These are phyloP conservation scores for Bombyx huttoni DNA, from an alignment of 2,888 invertebrate species.

Conservation along the genomic window DNA sequence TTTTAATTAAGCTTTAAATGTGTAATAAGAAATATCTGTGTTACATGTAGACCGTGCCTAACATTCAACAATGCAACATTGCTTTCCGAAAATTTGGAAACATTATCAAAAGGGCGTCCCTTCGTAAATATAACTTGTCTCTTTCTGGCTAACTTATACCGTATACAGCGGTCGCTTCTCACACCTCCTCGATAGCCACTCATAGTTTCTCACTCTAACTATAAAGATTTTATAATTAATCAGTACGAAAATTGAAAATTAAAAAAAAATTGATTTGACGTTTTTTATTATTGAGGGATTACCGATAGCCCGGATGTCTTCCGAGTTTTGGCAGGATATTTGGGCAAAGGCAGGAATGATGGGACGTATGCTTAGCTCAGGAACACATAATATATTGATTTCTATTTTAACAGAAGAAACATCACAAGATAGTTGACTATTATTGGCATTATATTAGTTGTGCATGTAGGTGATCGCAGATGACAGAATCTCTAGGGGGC, in stretches of 20 bases:
- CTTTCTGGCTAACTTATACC: slow-evolving; percentile 16
- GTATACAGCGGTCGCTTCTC: slow-evolving; percentile 12
- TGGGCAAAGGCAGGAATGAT: no score
- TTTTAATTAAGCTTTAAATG: neutral
- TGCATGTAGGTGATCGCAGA: no score
- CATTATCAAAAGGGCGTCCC: slow-evolving; percentile 65
- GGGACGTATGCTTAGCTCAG: no score
- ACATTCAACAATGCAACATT: slow-evolving; percentile 46
- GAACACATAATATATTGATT: no score
- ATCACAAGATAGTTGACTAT: no score
- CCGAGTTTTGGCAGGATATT: no score
- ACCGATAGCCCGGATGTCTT: no score
- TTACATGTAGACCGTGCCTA: slow-evolving; percentile 38
- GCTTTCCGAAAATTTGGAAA: slow-evolving; percentile 72
- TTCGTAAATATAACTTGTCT: slow-evolving; percentile 46
- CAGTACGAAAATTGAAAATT: slow-evolving; percentile 21
- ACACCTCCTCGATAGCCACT: slow-evolving; percentile 16
- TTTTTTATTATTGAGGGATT: neutral
- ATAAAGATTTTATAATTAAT: slow-evolving; percentile 50
- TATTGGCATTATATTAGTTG: no score
- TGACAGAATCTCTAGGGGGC: no score
- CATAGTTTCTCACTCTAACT: slow-evolving; percentile 20
- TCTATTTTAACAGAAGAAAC: no score
- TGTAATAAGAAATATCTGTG: neutral
- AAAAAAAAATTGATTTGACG: slow-evolving; percentile 3